Base-by-base conservation (phyloP, 2,113 vertebrate species). In the Laticauda colubrina region DNA sequence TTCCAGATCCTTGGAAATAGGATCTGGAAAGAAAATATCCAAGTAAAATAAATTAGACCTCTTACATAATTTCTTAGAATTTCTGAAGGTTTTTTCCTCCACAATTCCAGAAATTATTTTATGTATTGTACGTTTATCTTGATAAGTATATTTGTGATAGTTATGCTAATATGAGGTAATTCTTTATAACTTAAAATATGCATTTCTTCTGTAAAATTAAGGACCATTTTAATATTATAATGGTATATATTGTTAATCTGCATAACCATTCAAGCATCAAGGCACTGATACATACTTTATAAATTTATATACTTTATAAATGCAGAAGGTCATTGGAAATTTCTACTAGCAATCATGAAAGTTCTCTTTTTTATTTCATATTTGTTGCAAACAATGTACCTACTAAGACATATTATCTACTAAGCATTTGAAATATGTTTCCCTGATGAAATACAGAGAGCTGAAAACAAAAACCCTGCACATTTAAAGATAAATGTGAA, bases 261-360 rank as follows among this genome's bases (percentile, higher is more conserved):
- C 34, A 43, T 81, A 81, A 21, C 75, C 75, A 39, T 23, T 95
- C 54, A 75, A 94, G 90, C 92, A 61, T 89, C 93, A 94, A 92
- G 48, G 88, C 34, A 20, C 21, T 39, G 34, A 39, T 39, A 39
- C 1, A 18, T n/a, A 69, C 8, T 11, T 39, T 85, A 55, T 51
- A 91, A 91, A 55, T 26, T 39, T 39, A 39, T 39, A 18, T n/a
- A 69, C 8, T 11, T 39, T 85, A 55, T 51, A 91, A 91, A 55
- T 26, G 12, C 10, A 91, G 54, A 90, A 54, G 26, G 45, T 39
- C 15, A 86, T 57, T 91, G 29, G 20, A 56, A 75, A 56, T 11
- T 20, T 56, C 39, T 56, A 45, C 1, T 4, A 34, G 23, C 24
- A 24, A 39, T 51, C 34, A 87, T 53, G n/a, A 92, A 87, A 88